Evolutionary conservation across 2,113 vertebrate genomes (phyloP), one percentile per base, ranked within the genome.

Genomic region (Gasterosteus nipponicus): DNA sequence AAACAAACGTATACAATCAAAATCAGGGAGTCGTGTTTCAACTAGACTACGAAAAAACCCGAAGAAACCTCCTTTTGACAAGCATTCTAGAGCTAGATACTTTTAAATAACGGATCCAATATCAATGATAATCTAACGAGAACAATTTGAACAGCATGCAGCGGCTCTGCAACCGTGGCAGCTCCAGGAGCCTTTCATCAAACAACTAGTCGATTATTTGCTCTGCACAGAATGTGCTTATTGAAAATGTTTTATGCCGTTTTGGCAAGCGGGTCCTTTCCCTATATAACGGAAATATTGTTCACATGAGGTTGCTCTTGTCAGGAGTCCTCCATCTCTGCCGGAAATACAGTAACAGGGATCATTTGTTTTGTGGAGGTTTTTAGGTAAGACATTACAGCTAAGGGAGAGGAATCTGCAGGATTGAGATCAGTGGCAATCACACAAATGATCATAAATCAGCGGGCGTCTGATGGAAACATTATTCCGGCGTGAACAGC

Each of bases 121-220:
- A 49, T 66, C 26, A 18, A 29, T 33, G 41, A 64, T 59, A 29
- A 51, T 51, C 51, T 41, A 31, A 64, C 31, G 14, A 42, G 39
- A 71, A 51, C 41, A 42, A 39, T 44, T 58, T 58, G 22, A 68
- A 75, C 4, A 3, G 15, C 5, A 26, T 26, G 22, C 22, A 38
- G 49, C 39, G 35, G 72, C 54, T n/a, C 19, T 7, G 49, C 33
- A 41, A 77, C 53, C 18, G 16, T 10, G 42, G 51, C 38, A 65
- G 31, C 64, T 57, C 51, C 68, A 47, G 14, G 42, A 62, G 47
- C 51, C 29, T 47, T 75, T 83, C 65, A 66, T 80, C 78, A 79
- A 39, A 73, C 79, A 86, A 79, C 46, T 69, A 69, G 63, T 64
- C 8, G 44, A 49, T 75, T 62, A 80, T 83, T 81, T 77, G 56